Evolutionary conservation across 2,113 vertebrate genomes (phyloP), one percentile per base, ranked within the genome.

Genomic region (Chascanopsetta lugubris): DNA sequence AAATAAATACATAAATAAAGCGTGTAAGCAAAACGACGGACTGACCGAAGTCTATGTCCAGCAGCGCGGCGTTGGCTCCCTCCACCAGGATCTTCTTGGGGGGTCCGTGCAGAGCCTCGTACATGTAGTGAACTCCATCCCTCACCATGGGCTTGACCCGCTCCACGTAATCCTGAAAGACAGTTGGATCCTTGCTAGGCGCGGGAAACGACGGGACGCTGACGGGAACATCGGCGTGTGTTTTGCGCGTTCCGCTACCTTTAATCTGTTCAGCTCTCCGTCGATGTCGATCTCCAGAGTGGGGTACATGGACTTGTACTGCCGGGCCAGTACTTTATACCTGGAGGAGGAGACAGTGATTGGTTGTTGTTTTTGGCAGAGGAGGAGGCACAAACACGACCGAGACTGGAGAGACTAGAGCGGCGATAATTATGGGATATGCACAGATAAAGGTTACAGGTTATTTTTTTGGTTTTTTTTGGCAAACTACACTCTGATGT

Each of bases 11-110:
- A 38, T 8, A 13, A 25, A 51, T 56, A 43, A 36, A 46, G 11
- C 48, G 34, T 40, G 38, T 10, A 5, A n/a, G n/a, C n/a, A n/a
- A n/a, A n/a, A n/a, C n/a, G n/a, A n/a, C n/a, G n/a, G n/a, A 88
- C 96, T 88, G 88, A 99, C 97, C 97, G 80, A 99, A 99, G 91
- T 98, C 96, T 45, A 98, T 99, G 90, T 99, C 97, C 84, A 99
- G 85, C 12, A 99, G 89, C 0, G 96, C 95, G 67, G 96, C 96
- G 61, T 99, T 99, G 78, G 97, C 97, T 74, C 97, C 97, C 89
- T 99, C 97, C 84, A 98, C 97, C 85, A 99, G 90, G 83, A 99
- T 98, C 84, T 95, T 98, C 92, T 96, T 97, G 15, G 94, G 91
- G 57, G 95, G 91, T 34, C 96, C 96, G 49, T 97, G 96, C 1